phyloP scores from a whole-genome alignment of 2,797 vertebrate genomes.

The Gouania willdenowi region DNA sequence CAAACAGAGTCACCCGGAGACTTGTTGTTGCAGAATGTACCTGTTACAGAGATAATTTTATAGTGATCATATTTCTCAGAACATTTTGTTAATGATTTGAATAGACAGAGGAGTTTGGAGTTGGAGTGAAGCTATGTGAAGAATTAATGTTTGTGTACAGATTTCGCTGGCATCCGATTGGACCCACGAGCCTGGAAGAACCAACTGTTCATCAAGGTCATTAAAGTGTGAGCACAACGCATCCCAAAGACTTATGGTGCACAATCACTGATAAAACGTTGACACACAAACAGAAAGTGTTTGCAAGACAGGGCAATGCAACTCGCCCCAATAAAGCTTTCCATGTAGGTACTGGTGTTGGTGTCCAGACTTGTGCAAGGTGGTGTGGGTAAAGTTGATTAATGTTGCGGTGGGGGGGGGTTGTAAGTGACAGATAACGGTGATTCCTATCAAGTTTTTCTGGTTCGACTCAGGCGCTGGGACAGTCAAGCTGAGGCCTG shows the following conservation, averaged over 20 bases:
- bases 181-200: slow-evolving; percentile 40
- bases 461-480: slow-evolving; percentile 56
- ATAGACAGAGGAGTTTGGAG: neutral
- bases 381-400: slow-evolving; percentile 40
- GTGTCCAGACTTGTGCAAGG: slow-evolving; percentile 54
- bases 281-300: slow-evolving; percentile 2
- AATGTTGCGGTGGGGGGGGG: too few relatives aligned
- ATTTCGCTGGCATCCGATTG: slow-evolving; percentile 35
- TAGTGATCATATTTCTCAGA: slow-evolving; percentile 24
- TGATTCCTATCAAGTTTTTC: slow-evolving; percentile 71
- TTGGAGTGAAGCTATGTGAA: slow-evolving; percentile 44
- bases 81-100: too few relatives aligned
- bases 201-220: slow-evolving; percentile 39
- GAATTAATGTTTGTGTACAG: slow-evolving; percentile 36
- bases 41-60: slow-evolving; percentile 29
- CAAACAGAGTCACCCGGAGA: slow-evolving; percentile 9
- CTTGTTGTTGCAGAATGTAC: slow-evolving; percentile 2
- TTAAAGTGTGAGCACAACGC: slow-evolving; percentile 38
- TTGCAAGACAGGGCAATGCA: slow-evolving; percentile 9
- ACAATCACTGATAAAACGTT: slow-evolving; percentile 3
- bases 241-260: slow-evolving; percentile 25
- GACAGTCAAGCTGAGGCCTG: slow-evolving; percentile 72
- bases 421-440: slow-evolving; percentile 73
- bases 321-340: slow-evolving; percentile 5
- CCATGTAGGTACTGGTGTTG: slow-evolving; percentile 15